Evolutionary conservation across 2,888 invertebrate genomes (phyloP), one percentile per base, ranked within the genome.

Genomic region (Lacanobia wlatinum): DNA sequence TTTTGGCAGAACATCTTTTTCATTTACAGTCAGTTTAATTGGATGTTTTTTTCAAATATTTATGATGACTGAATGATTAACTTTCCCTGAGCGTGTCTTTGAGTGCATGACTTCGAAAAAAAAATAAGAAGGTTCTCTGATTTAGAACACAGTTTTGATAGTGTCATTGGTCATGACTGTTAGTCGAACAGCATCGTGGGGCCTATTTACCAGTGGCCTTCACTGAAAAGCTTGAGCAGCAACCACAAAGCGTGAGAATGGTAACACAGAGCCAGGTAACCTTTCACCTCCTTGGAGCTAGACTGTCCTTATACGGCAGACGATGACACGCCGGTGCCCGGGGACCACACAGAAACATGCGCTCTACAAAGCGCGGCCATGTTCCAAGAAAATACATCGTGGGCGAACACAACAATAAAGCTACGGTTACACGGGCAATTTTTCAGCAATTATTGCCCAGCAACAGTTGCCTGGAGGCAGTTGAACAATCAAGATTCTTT

Each of bases 201-300:
- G 28, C 28, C 28, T 28, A 3, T 28, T 28, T 28, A 28, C 28
- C 28, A 28, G 3, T 28, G 12, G 72, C 53, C 21, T 48, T 78
- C 58, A 52, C n/a, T 58, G 60, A 73, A 72, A 67, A 43, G 9
- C 18, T 21, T 21, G 38, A 48, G 38, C 48, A 40, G 55, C 10
- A 72, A 59, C 81, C 77, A 84, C 77, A 34, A 80, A 87, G 88
- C 90, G 90, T 92, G 91, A 90, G 92, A 91, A 92, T 87, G 82
- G 89, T 89, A 90, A 90, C 89, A 89, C 81, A 84, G 82, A 87
- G 84, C 87, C 83, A 75, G 78, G 80, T 87, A 90, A 93, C 94
- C 94, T 94, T 94, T 94, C 93, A 94, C 93, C 93, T 92, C 84
- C 85, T 87, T 80, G 81, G 82, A 84, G 86, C 87, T 85, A 70